These are phyloP conservation scores for Pangasius sanitwongsei DNA, from an alignment of 2,797 vertebrate species.

Conservation along the genomic window DNA sequence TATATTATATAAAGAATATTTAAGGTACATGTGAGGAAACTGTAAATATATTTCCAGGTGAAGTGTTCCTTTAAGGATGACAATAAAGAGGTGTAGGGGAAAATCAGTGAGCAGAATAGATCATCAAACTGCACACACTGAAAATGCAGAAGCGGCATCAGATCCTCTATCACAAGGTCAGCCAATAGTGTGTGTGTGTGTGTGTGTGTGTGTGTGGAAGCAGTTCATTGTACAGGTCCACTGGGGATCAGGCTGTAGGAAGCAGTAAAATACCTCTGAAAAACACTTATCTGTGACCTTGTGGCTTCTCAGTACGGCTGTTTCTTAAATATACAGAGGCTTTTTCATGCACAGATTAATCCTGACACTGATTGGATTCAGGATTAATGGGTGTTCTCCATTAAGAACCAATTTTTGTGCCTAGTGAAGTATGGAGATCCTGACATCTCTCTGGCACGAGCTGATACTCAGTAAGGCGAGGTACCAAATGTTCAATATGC, in stretches of 20 bases:
- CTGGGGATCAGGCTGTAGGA: not conserved
- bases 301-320: not conserved
- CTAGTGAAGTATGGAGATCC: not conserved
- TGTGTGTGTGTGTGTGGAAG: constrained; percentile 1
- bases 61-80: not conserved
- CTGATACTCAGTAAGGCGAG: not conserved
- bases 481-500: not conserved
- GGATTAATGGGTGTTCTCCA: not conserved
- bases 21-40: not conserved
- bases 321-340: not conserved
- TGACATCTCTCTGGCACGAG: not conserved
- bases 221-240: not conserved
- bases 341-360: not conserved
- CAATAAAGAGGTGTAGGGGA: no score
- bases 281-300: constrained; percentile 15
- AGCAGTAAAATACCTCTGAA: not conserved
- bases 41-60: not conserved
- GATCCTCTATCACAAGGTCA: constrained; percentile 19
- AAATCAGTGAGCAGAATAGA: not conserved
- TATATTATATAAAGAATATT: not conserved
- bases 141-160: constrained; percentile 4
- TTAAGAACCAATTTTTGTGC: not conserved
- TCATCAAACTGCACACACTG: not conserved
- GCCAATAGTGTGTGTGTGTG: constrained; percentile 4
- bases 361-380: not conserved